Base-by-base conservation (phyloP, 2,888 invertebrate species). In the Diarsia dahlii region DNA sequence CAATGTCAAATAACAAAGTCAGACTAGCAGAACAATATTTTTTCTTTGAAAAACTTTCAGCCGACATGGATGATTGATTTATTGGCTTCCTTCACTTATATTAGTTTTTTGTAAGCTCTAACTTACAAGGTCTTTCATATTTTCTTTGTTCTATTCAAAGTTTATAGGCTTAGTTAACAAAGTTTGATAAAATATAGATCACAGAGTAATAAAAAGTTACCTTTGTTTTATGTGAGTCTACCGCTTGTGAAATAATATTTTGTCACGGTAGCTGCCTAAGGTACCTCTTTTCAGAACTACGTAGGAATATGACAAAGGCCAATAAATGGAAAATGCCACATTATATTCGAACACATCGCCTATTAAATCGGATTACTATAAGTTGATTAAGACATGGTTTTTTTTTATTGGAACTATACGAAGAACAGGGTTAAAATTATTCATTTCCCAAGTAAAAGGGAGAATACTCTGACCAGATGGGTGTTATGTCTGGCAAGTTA, bases 61-160 rank as follows among this genome's bases (percentile, higher is more conserved):
- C 68, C 68, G 75, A 69, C 81, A 69, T 10, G 71, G 28, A 52
- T 74, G 83, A 83, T 84, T 84, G 83, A 84, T 83, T 64, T 81
- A 77, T 70, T 70, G 60, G 20, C 39, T 48, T 28, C 28, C 39
- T 46, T 54, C 69, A 39, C 50, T 48, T 77, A 64, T 74, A 83
- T 80, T 77, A 69, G 81, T 64, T 71, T 77, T 77, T 84, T 71
- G 73, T 73, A 73, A 63, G 28, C 67, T 67, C 52, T 73, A 56
- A 82, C 67, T 74, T 69, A 9, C 70, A 82, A 78, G 60, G 46
- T 18, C n/a, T 71, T 81, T 67, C 23, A 60, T 64, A 54, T 79
- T 73, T 82, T 66, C 70, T 72, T 82, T 82, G 66, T 81, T 82
- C 62, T 65, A 39, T 56, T 50, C 68, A 64, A 81, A 60, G 71